A percentile compares a stretch with the other conserved stretches of the same genome.
Evolutionary conservation across 2,888 invertebrate genomes (phyloP).

Genomic region (Agrilus cyanescens): DNA sequence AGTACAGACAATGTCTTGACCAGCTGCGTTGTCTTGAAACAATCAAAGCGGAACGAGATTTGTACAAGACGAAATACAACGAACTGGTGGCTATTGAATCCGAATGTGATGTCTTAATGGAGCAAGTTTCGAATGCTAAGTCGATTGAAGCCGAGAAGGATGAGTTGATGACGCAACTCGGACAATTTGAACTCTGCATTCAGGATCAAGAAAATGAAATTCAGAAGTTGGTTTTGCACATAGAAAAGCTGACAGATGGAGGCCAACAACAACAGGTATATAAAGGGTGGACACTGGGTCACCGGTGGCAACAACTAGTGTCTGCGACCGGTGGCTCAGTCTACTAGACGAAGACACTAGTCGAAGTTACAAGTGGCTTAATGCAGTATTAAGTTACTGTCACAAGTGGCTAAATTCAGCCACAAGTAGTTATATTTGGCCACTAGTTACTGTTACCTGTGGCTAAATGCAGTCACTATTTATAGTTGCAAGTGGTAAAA

Average conservation of each 20-base stretch:
- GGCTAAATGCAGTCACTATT: too few species aligned
- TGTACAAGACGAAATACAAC: constrained; percentile 28
- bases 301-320: too few species aligned
- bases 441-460: too few species aligned
- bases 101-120: constrained; percentile 23
- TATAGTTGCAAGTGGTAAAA: too few species aligned
- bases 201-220: constrained; percentile 47
- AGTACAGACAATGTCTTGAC: constrained; percentile 24
- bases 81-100: constrained; percentile 22
- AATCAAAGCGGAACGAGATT: constrained; percentile 25
- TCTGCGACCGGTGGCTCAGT: too few species aligned
- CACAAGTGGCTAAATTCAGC: too few species aligned
- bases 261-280: constrained; percentile 29
- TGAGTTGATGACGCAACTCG: constrained; percentile 36
- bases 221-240: constrained; percentile 39
- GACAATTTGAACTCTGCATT: constrained; percentile 42
- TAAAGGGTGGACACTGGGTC: too few species aligned
- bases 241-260: constrained; percentile 36
- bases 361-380: too few species aligned
- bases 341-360: too few species aligned
- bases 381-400: too few species aligned
- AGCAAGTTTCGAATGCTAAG: constrained; percentile 24
- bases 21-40: constrained; percentile 23
- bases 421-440: too few species aligned
- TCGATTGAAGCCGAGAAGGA: constrained; percentile 39